Evolutionary conservation across 2,797 vertebrate species (phyloP).

Genomic region (Sorex maritimensis): DNA sequence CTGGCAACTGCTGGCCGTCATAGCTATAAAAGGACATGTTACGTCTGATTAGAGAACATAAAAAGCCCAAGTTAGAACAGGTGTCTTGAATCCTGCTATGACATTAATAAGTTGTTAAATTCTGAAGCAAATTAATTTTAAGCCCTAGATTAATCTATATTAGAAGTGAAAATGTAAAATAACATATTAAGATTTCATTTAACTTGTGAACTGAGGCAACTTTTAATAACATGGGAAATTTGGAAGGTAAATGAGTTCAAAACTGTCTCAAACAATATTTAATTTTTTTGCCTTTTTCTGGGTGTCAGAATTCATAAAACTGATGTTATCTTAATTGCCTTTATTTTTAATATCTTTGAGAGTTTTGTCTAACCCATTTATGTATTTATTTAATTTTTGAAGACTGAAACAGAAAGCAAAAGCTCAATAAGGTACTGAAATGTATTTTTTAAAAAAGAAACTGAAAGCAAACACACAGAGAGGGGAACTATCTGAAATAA

Average conservation of each 20-base stretch:
- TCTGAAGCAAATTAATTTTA: slow-evolving; percentile 54
- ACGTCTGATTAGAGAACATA: background rate
- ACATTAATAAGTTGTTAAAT: background rate
- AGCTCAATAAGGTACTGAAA: slow-evolving; percentile 14
- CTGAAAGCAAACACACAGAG: slow-evolving; percentile 33
- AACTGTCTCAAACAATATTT: background rate
- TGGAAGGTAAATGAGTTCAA: slow-evolving; percentile 19
- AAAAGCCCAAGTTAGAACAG: slow-evolving; percentile 5
- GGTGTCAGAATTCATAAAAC: slow-evolving; percentile 47
- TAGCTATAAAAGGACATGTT: background rate
- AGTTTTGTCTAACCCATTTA: slow-evolving; percentile 30
- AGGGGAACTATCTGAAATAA: slow-evolving; percentile 26
- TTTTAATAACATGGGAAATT: slow-evolving; percentile 22
- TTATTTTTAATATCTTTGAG: slow-evolving; percentile 58
- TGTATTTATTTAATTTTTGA: slow-evolving; percentile 4
- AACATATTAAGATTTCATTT: slow-evolving; percentile 51
- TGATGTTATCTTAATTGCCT: background rate
- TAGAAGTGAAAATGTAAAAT: slow-evolving; percentile 48
- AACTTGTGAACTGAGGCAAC: background rate
- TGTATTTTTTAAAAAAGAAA: background rate
- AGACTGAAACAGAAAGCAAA: slow-evolving; percentile 59
- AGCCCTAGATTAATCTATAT: background rate
- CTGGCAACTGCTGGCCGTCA: background rate
- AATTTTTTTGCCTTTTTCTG: slow-evolving; percentile 10
- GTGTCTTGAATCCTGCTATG: background rate